Evolutionary conservation across 1,140 invertebrate species (phyloP).

Genomic region (Gryllus bimaculatus): DNA sequence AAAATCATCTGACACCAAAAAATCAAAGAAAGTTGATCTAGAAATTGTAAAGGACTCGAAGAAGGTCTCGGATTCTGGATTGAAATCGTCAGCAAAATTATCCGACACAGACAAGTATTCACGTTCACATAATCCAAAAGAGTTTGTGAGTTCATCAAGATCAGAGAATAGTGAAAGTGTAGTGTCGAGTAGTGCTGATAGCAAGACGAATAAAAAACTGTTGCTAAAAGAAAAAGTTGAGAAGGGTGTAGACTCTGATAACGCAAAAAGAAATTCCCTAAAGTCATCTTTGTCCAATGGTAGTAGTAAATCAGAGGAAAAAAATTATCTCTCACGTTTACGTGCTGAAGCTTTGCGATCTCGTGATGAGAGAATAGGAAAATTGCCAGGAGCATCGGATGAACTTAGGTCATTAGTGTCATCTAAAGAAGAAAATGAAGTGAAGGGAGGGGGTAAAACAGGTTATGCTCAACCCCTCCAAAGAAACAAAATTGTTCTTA

Average conservation of each 20-base stretch:
- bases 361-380: background rate
- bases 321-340: background rate
- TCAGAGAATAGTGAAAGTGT: background rate
- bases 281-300: background rate
- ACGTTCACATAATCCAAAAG: background rate
- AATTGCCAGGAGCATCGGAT: background rate
- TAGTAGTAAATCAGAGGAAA: background rate
- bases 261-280: background rate
- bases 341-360: background rate
- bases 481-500: constrained; percentile 20
- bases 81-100: background rate
- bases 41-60: background rate
- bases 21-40: background rate
- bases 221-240: background rate
- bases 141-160: background rate
- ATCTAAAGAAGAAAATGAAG: background rate
- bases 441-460: background rate
- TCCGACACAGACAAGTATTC: background rate
- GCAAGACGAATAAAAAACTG: background rate
- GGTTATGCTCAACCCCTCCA: background rate
- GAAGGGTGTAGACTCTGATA: background rate
- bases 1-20: constrained; percentile 11
- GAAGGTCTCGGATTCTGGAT: background rate
- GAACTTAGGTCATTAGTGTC: background rate
- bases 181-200: background rate